Base-by-base conservation (phyloP, 2,888 invertebrate genomes). In the Hirtodrosophila alboralis region DNA sequence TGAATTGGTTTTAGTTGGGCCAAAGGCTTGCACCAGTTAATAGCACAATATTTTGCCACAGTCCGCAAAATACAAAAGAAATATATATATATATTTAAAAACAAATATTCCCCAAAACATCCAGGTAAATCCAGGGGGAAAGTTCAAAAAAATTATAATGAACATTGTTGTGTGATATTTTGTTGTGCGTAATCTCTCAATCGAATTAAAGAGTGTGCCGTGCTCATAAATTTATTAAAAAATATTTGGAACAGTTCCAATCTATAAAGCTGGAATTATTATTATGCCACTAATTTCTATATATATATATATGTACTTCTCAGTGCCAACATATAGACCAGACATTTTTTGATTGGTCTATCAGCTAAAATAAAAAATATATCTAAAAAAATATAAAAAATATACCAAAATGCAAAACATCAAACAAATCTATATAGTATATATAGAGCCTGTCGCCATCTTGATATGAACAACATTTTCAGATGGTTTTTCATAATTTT, bases 11-110 rank as follows among this genome's bases (percentile, higher is more conserved):
- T 86, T 77, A 86, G 86, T 86, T 72, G 83, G 88, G 86, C 86
- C 80, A 83, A 80, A 87, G 83, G 80, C 86, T 86, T 78, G 74
- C 73, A 70, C 36, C 87, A 86, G 88, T 81, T 68, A 86, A 76
- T 83, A 86, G 70, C 84, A 64, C 64, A 45, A 52, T 41, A 59
- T 74, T 59, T 58, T 44, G 41, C 54, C 47, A 52, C 60, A 72
- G 51, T 73, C 74, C 73, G 68, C 61, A 60, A 38, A 41, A 41
- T 36, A 48, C 18, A 14, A 47, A 40, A 53, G 23, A 16, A 34
- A 38, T 28, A 21, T n/a, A n/a, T n/a, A n/a, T n/a, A n/a, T n/a
- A n/a, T n/a, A n/a, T n/a, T n/a, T n/a, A n/a, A n/a, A n/a, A n/a
- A n/a, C n/a, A n/a, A n/a, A n/a, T n/a, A n/a, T n/a, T n/a, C n/a